Base-by-base conservation (phyloP, 2,888 invertebrate species). In the Allolobophora icterica region DNA sequence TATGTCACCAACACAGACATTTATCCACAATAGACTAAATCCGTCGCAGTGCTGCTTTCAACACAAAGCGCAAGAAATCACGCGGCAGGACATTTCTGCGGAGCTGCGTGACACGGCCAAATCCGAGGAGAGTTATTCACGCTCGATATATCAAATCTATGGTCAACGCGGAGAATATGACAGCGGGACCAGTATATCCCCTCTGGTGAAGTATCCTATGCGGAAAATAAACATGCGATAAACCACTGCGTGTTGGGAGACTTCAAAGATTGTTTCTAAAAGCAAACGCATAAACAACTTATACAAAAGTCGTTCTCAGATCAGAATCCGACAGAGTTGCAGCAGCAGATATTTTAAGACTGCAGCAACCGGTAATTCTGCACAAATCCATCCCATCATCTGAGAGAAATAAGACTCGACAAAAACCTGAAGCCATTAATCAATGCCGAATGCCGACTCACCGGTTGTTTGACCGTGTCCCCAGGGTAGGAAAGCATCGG, bases 1-100 rank as follows among this genome's bases (percentile, higher is more conserved):
- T n/a, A 30, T 71, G 71, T 71, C n/a, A n/a, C 71, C 30, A 71
- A 71, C 71, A 71, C 71, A n/a, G 71, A 71, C 30, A 71, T 71
- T 71, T n/a, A n/a, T n/a, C 30, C n/a, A n/a, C n/a, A n/a, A 71
- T 71, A 71, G 71, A 71, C 71, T n/a, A 71, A 71, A 71, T 71
- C 71, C 30, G 71, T 71, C 11, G n/a, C 8, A 71, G 8, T 11
- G 71, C 11, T n/a, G 71, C n/a, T 71, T 71, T 71, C 30, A n/a
- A n/a, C n/a, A 71, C n/a, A 11, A 71, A 30, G 30, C 17, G 71
- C 71, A n/a, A 71, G 30, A 71, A 71, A 71, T 71, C 71, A 71
- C 71, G n/a, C n/a, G 71, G 13, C 30, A n/a, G 71, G 30, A 2
- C 71, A 30, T 30, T 71, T 71, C 71, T 71, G n/a, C 8, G n/a